Evolutionary conservation across 2,888 invertebrate genomes (phyloP).

Genomic region (Dasypolia templi): DNA sequence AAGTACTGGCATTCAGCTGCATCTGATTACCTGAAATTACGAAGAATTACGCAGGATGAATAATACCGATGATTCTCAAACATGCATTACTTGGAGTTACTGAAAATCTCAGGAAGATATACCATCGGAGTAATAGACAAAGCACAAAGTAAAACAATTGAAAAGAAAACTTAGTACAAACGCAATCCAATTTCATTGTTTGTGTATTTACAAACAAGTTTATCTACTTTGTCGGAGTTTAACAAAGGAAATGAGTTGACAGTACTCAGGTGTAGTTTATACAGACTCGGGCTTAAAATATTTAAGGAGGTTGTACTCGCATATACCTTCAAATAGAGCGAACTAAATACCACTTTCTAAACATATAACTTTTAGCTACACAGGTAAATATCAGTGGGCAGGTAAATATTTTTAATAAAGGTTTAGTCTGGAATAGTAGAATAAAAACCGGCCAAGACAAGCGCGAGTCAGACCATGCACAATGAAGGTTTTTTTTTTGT

Average conservation of each 20-base stretch:
- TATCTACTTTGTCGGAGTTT: constrained; percentile 57
- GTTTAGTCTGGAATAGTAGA: no score
- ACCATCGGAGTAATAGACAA: constrained; percentile 32
- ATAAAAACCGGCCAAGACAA: no score
- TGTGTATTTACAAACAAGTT: constrained; percentile 61
- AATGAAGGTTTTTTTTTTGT: no score
- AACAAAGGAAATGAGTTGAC: constrained; percentile 60
- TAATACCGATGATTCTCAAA: not conserved
- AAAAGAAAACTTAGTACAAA: constrained; percentile 56
- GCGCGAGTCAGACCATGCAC: no score
- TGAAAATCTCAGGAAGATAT: not conserved
- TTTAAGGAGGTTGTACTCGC: constrained; percentile 15
- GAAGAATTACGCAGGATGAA: not conserved
- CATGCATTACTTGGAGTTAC: not conserved
- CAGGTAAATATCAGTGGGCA: no score
- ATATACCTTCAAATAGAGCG: no score
- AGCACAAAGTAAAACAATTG: constrained; percentile 42
- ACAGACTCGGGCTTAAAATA: constrained; percentile 14
- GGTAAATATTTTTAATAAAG: no score
- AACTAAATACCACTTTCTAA: no score
- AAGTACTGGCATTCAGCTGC: not conserved
- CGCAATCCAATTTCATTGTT: constrained; percentile 62
- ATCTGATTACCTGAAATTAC: no score
- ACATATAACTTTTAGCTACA: no score
- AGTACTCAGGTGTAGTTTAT: constrained; percentile 50